Percentiles rank a stretch among this genome's conserved stretches.
Conservation (phyloP, 2,888 invertebrate genomes). For the Embidobia sp. region DNA sequence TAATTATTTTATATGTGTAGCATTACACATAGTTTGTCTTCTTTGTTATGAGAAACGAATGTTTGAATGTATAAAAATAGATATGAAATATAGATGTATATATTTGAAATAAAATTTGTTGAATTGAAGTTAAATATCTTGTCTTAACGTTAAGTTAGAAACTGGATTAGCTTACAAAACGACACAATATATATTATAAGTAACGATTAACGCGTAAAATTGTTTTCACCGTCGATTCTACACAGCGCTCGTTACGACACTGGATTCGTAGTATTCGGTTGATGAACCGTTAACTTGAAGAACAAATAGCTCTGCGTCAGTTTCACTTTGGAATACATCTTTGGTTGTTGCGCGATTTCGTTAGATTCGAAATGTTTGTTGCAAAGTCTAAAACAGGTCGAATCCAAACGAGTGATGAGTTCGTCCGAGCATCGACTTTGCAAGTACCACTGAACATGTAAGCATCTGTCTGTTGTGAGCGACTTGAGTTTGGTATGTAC, state of each 20-base stretch:
- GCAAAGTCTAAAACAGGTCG: slow-evolving; percentile 5
- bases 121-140: slow-evolving; percentile 10
- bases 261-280: slow-evolving; percentile 9
- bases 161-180: slow-evolving; percentile 28
- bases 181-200: slow-evolving; percentile 17
- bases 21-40: slow-evolving; percentile 3
- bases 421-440: background rate
- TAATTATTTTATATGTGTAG: slow-evolving; percentile 6
- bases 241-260: slow-evolving; percentile 36
- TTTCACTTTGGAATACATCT: slow-evolving; percentile 6
- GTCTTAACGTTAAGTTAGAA: slow-evolving; percentile 28
- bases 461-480: slow-evolving; percentile 6
- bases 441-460: slow-evolving; percentile 7
- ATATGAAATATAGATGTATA: slow-evolving; percentile 32
- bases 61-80: slow-evolving; percentile 36
- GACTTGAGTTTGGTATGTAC: background rate
- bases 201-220: slow-evolving; percentile 17
- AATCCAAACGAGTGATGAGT: background rate
- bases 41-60: slow-evolving; percentile 12
- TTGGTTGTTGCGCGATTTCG: background rate
- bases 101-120: slow-evolving; percentile 5
- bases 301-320: background rate
- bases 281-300: slow-evolving; percentile 5
- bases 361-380: slow-evolving; percentile 5
- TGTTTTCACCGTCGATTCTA: background rate